A percentile compares a stretch with the other conserved stretches of the same genome.
Evolutionary conservation across 2,797 vertebrate genomes (phyloP).

Genomic region (Syngnathus acus): DNA sequence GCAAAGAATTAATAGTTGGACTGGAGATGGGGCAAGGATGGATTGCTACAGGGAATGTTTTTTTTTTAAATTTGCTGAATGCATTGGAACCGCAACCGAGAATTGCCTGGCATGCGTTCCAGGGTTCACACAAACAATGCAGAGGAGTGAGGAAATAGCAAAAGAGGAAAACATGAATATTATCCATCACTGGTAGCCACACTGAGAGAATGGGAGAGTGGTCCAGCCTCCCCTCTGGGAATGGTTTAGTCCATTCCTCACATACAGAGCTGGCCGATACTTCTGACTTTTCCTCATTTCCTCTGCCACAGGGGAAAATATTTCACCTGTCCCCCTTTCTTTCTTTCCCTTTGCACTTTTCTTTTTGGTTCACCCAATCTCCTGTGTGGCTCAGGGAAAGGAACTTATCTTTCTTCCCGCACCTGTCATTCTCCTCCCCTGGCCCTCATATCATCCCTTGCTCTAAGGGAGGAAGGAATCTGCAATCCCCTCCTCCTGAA

Average conservation of each 20-base stretch:
- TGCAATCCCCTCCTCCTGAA: conserved; percentile 37
- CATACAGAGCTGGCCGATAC: conserved; percentile 26
- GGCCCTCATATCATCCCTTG: conserved; percentile 37
- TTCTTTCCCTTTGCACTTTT: conserved; percentile 17
- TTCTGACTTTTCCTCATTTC: conserved; percentile 57
- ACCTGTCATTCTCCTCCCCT: conserved; percentile 39
- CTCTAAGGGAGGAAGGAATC: conserved; percentile 43
- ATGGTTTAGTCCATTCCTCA: conserved; percentile 62
- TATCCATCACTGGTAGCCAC: conserved; percentile 62
- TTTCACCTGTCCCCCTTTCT: conserved; percentile 57
- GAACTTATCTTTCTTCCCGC: conserved; percentile 59
- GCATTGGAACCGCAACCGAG: conserved; percentile 24
- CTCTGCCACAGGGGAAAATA: conserved; percentile 59
- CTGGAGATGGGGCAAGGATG: conserved; percentile 44
- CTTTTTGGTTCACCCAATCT: conserved; percentile 22
- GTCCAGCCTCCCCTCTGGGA: conserved; percentile 44
- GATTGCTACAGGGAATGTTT: conserved; percentile 53
- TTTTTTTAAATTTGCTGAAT: conserved; percentile 48
- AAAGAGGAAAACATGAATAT: conserved; percentile 46
- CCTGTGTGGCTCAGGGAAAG: conserved; percentile 27
- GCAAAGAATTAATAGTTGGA: conserved; percentile 47
- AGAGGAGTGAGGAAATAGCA: conserved; percentile 40
- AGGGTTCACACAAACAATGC: conserved; percentile 19
- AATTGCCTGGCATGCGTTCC: conserved; percentile 36
- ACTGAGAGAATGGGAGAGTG: conserved; percentile 42